Base-by-base conservation (phyloP, 2,113 vertebrate species). In the Myrmophylax atrothorax region DNA sequence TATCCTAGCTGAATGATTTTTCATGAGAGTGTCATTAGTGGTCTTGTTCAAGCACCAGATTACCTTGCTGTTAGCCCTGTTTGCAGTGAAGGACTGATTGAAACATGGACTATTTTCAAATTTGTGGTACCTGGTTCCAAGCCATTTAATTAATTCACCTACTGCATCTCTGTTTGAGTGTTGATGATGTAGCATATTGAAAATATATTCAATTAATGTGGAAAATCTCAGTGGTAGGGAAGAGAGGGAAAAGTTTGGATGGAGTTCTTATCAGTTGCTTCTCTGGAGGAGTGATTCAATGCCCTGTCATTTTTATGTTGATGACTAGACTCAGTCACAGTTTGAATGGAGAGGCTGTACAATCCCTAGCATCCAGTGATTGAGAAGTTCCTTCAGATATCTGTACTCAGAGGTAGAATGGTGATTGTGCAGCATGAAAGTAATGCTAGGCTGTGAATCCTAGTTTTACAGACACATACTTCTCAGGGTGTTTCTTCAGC, bases 371-470 rank as follows among this genome's bases (percentile, higher is more conserved):
- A 87, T n/a, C 25, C 50, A 80, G 14, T 33, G 44, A 44, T 55
- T 66, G 50, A 17, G 18, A 89, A 66, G n/a, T 46, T 31, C 28
- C 28, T 70, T 74, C 18, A 58, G n/a, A 18, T n/a, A 15, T 24
- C 59, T 80, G 23, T 89, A 42, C 33, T 80, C 18, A 77, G 38
- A 89, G 23, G 9, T 10, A 16, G 10, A 13, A 7, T 33, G 25
- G 22, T 0, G 0, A n/a, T 1, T 11, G 18, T 23, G 37, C 22
- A 79, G 28, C 9, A 18, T 52, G 44, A 69, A 80, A 14, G 24
- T 29, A 44, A 63, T 29, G 11, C 5, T 56, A 33, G 47, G 11
- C 33, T 79, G 25, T 67, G 47, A 68, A 82, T 67, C 29, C 10
- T 67, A 12, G 28, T 79, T 94, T 67, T 60, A 55, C 14, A 62